Conservation (phyloP, 2,113 vertebrate species). For the Nyctereutes procyonoides region DNA sequence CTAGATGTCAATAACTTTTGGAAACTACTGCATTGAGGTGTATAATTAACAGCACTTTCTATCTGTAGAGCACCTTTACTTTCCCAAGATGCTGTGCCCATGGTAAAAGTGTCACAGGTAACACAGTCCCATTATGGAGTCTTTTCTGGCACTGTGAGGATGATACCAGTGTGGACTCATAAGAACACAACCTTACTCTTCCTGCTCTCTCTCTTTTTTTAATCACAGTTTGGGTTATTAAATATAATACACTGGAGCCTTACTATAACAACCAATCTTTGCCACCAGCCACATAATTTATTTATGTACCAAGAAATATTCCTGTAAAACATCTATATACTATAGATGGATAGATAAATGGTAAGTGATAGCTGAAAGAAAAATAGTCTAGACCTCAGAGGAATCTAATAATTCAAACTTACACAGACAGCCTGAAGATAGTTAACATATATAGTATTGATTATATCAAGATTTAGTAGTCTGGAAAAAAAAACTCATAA, state of each 20-base stretch:
- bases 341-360: constrained; percentile 78
- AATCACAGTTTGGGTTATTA: constrained; percentile 68
- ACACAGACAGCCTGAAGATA: constrained; percentile 73
- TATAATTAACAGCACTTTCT: not conserved
- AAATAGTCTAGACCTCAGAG: constrained; percentile 72
- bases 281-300: constrained; percentile 74
- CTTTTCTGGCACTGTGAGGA: constrained; percentile 48
- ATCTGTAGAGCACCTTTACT: not conserved
- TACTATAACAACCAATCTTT: constrained; percentile 69
- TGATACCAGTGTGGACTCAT: constrained; percentile 62
- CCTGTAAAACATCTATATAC: constrained; percentile 71
- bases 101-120: not conserved
- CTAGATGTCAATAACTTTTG: not conserved
- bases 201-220: not conserved
- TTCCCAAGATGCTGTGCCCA: not conserved
- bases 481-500: constrained; percentile 61
- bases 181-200: constrained; percentile 43
- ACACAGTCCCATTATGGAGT: not conserved
- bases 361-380: constrained; percentile 77
- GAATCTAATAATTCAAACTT: constrained; percentile 80
- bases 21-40: not conserved
- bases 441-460: constrained; percentile 78
- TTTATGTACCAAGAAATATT: constrained; percentile 78
- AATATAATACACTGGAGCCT: constrained; percentile 65
- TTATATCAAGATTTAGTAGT: constrained; percentile 76